A percentile compares a stretch with the other conserved stretches of the same genome.
phyloP scores from a whole-genome alignment of 2,888 invertebrate genomes.

The Parthenolecanium corni region DNA sequence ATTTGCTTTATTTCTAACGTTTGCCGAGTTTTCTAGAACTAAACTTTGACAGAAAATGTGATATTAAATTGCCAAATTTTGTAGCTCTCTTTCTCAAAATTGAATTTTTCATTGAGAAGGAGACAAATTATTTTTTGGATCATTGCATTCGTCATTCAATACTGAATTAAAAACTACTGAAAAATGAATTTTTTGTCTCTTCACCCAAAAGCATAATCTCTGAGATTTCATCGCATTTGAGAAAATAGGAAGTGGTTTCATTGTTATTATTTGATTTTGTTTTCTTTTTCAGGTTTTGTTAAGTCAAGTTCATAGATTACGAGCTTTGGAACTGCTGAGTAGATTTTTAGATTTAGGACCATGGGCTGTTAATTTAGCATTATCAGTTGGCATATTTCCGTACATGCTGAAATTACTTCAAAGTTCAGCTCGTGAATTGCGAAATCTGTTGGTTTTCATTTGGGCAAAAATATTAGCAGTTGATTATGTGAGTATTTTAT shows the following conservation, averaged over 20 bases:
- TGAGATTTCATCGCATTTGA: too few relatives aligned
- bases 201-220: too few relatives aligned
- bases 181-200: too few relatives aligned
- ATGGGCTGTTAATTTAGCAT: constrained; percentile 89
- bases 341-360: constrained; percentile 89
- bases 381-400: constrained; percentile 97
- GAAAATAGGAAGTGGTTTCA: too few relatives aligned
- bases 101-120: too few relatives aligned
- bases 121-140: background rate
- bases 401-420: constrained; percentile 94
- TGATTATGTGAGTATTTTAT: constrained; percentile 59
- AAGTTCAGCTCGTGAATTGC: constrained; percentile 81
- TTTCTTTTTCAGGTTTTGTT: constrained; percentile 45
- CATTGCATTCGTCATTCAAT: too few relatives aligned
- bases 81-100: too few relatives aligned
- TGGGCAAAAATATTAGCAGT: constrained; percentile 98
- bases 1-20: background rate
- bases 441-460: constrained; percentile 89
- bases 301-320: constrained; percentile 74
- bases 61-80: background rate
- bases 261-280: too few relatives aligned
- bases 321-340: constrained; percentile 87
- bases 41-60: background rate
- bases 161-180: too few relatives aligned
- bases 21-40: too few relatives aligned